Conservation (phyloP, 2,888 invertebrate species). For the Drosophila leonis region DNA sequence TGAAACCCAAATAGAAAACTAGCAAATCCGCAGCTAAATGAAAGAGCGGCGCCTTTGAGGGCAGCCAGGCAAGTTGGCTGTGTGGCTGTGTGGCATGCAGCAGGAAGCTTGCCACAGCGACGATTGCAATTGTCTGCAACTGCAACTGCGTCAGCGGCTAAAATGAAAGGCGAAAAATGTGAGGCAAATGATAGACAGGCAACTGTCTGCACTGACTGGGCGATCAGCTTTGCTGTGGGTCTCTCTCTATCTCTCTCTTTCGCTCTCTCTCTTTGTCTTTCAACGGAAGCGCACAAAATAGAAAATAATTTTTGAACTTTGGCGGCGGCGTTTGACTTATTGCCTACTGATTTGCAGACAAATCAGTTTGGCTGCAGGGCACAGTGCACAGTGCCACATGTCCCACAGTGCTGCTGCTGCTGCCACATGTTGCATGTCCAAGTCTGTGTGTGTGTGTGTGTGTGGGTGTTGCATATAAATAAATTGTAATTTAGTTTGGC, state of each 20-base stretch:
- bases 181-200: slow-evolving; percentile 79
- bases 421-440: slow-evolving; percentile 42
- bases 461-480: slow-evolving; percentile 80
- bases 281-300: slow-evolving; percentile 79
- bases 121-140: slow-evolving; percentile 67
- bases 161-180: slow-evolving; percentile 77
- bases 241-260: not conserved
- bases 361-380: slow-evolving; percentile 66
- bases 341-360: slow-evolving; percentile 81
- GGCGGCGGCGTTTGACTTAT: slow-evolving; percentile 80
- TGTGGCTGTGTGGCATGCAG: slow-evolving; percentile 18
- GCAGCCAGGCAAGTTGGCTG: slow-evolving; percentile 27
- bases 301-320: slow-evolving; percentile 75
- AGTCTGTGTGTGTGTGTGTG: slow-evolving; percentile 28
- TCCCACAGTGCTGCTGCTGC: slow-evolving; percentile 36
- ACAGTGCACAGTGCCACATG: slow-evolving; percentile 9
- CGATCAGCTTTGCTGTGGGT: slow-evolving; percentile 21
- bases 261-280: not conserved
- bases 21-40: slow-evolving; percentile 52
- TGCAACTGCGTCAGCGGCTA: slow-evolving; percentile 75
- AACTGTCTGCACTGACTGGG: slow-evolving; percentile 63
- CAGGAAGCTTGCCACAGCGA: slow-evolving; percentile 50
- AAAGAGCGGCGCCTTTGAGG: slow-evolving; percentile 71
- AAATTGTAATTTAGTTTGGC: slow-evolving; percentile 81
- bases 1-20: slow-evolving; percentile 45